These are phyloP conservation scores for Stenotaenia linearis DNA, from an alignment of 2,888 invertebrate genomes.

Conservation along the genomic window DNA sequence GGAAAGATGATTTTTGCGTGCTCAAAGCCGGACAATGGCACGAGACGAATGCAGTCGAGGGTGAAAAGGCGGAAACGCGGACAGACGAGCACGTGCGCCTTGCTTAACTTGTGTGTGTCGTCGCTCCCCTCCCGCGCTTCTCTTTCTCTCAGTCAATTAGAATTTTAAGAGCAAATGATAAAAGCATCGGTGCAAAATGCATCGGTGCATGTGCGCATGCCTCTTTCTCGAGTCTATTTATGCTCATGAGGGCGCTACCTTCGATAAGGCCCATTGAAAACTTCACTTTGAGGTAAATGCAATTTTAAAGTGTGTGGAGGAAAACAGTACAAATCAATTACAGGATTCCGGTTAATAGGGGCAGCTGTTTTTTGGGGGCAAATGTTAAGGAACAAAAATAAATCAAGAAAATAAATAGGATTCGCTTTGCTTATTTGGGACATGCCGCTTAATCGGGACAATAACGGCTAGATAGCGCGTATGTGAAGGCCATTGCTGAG, in stretches of 20 bases:
- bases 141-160: neutral
- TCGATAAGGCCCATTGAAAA: neutral
- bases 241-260: neutral
- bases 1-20: neutral
- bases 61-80: neutral
- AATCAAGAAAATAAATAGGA: too few species aligned
- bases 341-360: too few species aligned
- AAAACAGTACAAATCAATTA: neutral
- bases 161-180: neutral
- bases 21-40: neutral
- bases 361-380: too few species aligned
- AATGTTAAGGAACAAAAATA: too few species aligned
- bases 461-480: too few species aligned
- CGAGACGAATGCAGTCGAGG: neutral
- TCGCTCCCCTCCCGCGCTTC: neutral
- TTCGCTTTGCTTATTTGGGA: too few species aligned
- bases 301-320: neutral
- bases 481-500: too few species aligned
- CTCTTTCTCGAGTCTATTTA: neutral
- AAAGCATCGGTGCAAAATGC: neutral
- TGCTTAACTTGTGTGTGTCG: neutral
- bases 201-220: neutral
- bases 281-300: neutral
- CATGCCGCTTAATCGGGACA: too few species aligned
- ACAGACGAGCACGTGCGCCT: neutral